These are phyloP conservation scores for Diabrotica virgifera DNA, from an alignment of 1,140 invertebrate species.

Conservation along the genomic window DNA sequence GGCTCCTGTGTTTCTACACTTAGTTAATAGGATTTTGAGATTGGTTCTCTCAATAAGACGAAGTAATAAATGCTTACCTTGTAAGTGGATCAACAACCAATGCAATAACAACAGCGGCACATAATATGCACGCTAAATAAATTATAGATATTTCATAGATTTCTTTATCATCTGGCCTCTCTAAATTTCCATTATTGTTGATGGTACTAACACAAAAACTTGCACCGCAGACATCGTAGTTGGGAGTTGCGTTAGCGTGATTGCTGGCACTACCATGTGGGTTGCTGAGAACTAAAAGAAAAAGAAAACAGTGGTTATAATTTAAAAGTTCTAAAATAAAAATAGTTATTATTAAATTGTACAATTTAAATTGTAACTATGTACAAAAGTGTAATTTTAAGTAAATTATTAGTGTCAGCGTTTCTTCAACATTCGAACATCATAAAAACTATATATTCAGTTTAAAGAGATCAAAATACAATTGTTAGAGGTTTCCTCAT, in stretches of 20 bases:
- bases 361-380: too few species aligned
- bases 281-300: slow-evolving; percentile 67
- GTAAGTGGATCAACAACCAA: slow-evolving; percentile 86
- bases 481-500: too few species aligned
- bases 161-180: slow-evolving; percentile 75
- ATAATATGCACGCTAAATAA: slow-evolving; percentile 80
- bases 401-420: too few species aligned
- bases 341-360: too few species aligned
- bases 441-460: too few species aligned
- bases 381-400: too few species aligned
- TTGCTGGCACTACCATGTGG: slow-evolving; percentile 60
- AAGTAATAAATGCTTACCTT: slow-evolving; percentile 54
- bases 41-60: too few species aligned
- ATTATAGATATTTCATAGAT: slow-evolving; percentile 86
- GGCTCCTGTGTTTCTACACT: too few species aligned
- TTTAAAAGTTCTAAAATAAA: too few species aligned
- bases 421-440: too few species aligned
- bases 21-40: too few species aligned
- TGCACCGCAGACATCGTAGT: slow-evolving; percentile 70
- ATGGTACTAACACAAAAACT: slow-evolving; percentile 72
- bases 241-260: slow-evolving; percentile 52
- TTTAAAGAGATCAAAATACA: too few species aligned
- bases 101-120: slow-evolving; percentile 82
- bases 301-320: slow-evolving; percentile 17
- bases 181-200: slow-evolving; percentile 66